These are phyloP conservation scores for Himalopsyche kuldschensis DNA, from an alignment of 2,888 invertebrate genomes.

Conservation along the genomic window DNA sequence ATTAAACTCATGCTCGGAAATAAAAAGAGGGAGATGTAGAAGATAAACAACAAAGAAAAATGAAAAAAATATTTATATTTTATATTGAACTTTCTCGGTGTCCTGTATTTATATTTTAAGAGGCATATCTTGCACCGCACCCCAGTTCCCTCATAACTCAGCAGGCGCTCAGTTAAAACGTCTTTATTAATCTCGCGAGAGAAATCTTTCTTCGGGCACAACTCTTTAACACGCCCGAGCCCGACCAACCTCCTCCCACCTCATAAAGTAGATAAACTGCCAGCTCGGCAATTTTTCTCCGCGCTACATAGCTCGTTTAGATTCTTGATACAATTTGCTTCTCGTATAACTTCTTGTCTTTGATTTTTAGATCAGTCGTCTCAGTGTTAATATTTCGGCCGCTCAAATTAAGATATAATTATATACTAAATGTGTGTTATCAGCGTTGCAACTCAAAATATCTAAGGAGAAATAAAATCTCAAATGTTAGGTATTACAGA, in stretches of 20 bases:
- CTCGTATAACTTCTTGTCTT: neutral
- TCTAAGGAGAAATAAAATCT: too few relatives aligned
- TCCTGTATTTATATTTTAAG: neutral
- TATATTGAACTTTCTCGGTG: neutral
- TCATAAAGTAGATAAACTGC: neutral
- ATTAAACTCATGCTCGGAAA: too few relatives aligned
- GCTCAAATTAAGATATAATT: too few relatives aligned
- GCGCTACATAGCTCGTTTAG: neutral
- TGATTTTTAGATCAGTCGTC: neutral
- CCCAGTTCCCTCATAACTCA: slow-evolving; percentile 38
- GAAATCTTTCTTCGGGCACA: slow-evolving; percentile 30
- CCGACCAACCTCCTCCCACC: neutral
- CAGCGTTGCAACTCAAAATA: too few relatives aligned
- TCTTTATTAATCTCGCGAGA: slow-evolving; percentile 40
- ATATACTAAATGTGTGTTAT: too few relatives aligned
- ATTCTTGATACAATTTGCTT: neutral
- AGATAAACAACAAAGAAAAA: too few relatives aligned
- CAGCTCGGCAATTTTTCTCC: neutral
- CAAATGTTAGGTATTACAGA: too few relatives aligned
- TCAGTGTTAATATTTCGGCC: too few relatives aligned
- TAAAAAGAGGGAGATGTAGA: too few relatives aligned
- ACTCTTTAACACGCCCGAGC: slow-evolving; percentile 13
- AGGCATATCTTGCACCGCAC: slow-evolving; percentile 9
- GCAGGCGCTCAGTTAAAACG: slow-evolving; percentile 31
- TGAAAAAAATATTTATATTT: too few relatives aligned